Evolutionary conservation across 2,113 vertebrate species (phyloP).

Genomic region (Nanger granti): DNA sequence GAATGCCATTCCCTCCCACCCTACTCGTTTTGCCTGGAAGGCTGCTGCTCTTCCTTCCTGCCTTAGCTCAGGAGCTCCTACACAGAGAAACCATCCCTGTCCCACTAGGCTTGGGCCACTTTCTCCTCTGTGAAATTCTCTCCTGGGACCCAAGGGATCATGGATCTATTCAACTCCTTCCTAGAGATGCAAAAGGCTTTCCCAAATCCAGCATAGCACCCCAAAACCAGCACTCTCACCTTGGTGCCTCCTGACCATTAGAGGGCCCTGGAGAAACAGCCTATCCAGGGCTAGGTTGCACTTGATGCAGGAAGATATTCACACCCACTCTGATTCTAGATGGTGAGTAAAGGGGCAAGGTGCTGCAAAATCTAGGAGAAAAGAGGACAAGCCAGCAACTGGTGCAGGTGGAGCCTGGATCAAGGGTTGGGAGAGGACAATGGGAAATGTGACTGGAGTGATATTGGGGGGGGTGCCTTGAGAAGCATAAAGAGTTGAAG

Average conservation of each 20-base stretch:
- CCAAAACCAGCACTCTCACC: background rate
- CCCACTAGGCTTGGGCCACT: background rate
- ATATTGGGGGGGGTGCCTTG: background rate
- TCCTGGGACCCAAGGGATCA: background rate
- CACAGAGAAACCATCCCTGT: background rate
- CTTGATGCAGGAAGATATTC: background rate
- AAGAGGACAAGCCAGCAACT: background rate
- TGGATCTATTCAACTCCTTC: background rate
- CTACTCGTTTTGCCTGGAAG: background rate
- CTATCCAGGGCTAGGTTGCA: background rate
- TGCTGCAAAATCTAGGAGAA: background rate
- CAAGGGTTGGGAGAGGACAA: background rate
- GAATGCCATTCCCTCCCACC: background rate
- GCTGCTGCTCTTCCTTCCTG: background rate
- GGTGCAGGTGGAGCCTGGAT: background rate
- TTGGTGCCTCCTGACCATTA: background rate
- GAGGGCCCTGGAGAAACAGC: background rate
- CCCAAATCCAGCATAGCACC: background rate
- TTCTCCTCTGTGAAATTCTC: background rate
- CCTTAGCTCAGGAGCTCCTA: background rate
- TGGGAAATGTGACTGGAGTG: background rate
- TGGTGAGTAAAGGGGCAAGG: background rate
- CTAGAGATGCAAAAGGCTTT: background rate
- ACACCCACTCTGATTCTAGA: background rate
- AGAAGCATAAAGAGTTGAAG: background rate